Percentiles rank a stretch among this genome's conserved stretches.
Conservation (phyloP, 1,140 invertebrate species). For the Ridgeia piscesae region DNA sequence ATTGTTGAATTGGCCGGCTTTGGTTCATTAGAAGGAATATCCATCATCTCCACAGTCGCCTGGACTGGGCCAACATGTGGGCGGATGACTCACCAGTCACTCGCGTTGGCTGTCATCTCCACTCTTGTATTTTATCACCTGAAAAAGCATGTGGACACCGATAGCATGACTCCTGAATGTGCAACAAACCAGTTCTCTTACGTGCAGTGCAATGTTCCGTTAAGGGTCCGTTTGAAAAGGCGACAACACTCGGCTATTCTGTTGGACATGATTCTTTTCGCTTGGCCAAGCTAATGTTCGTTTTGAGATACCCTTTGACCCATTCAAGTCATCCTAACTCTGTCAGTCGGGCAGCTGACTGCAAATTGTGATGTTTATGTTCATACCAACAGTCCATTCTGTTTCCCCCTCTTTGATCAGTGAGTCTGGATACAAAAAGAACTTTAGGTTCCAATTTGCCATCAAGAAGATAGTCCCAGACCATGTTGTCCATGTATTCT, state of each 20-base stretch:
- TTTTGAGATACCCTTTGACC: neutral
- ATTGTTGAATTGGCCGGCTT: neutral
- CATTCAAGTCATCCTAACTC: neutral
- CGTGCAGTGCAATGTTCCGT: neutral
- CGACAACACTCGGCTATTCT: neutral
- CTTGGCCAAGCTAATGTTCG: neutral
- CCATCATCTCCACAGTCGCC: neutral
- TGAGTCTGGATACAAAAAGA: neutral
- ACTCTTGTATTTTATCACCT: neutral
- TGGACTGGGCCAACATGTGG: neutral
- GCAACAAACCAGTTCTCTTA: neutral
- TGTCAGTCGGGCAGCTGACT: no score
- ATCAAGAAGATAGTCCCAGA: neutral
- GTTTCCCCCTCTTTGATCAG: neutral
- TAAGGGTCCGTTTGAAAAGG: neutral
- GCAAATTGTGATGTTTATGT: no score
- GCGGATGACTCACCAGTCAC: neutral
- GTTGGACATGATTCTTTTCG: neutral
- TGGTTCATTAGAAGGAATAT: neutral
- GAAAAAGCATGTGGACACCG: neutral
- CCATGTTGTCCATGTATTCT: no score
- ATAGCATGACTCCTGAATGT: neutral
- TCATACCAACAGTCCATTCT: neutral
- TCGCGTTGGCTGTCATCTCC: neutral
- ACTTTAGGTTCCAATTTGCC: neutral